Evolutionary conservation across 2,888 invertebrate species (phyloP).

Genomic region (Oeneis ivallda): DNA sequence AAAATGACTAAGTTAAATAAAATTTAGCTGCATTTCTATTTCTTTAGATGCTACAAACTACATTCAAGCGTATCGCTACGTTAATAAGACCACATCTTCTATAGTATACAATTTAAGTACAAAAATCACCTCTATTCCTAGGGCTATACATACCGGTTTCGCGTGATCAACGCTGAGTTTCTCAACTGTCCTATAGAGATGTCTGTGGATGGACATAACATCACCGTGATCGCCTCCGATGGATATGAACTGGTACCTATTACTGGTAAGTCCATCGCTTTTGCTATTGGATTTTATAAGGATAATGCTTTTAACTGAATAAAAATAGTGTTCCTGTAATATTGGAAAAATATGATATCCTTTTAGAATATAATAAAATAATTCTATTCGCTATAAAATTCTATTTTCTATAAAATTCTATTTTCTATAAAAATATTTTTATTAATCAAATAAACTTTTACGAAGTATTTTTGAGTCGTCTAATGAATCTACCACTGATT

Average conservation of each 20-base stretch:
- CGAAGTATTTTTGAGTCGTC: no score
- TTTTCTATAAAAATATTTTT: no score
- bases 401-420: no score
- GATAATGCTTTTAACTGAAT: neutral
- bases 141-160: slow-evolving; percentile 89
- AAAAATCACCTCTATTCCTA: slow-evolving; percentile 53
- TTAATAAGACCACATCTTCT: neutral
- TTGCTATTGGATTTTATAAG: neutral
- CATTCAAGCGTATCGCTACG: neutral
- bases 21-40: no score
- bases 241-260: slow-evolving; percentile 89
- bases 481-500: no score
- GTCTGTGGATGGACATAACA: slow-evolving; percentile 90
- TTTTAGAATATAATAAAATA: no score
- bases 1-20: no score
- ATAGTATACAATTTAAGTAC: no score
- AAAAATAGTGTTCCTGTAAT: no score
- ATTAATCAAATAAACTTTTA: no score
- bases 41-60: neutral
- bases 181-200: slow-evolving; percentile 93
- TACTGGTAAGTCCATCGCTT: slow-evolving; percentile 78
- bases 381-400: no score
- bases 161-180: slow-evolving; percentile 92
- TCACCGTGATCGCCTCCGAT: slow-evolving; percentile 89
- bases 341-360: no score